Evolutionary conservation across 1,140 invertebrate genomes (phyloP).

Genomic region (Pseudomyrmex concolor): DNA sequence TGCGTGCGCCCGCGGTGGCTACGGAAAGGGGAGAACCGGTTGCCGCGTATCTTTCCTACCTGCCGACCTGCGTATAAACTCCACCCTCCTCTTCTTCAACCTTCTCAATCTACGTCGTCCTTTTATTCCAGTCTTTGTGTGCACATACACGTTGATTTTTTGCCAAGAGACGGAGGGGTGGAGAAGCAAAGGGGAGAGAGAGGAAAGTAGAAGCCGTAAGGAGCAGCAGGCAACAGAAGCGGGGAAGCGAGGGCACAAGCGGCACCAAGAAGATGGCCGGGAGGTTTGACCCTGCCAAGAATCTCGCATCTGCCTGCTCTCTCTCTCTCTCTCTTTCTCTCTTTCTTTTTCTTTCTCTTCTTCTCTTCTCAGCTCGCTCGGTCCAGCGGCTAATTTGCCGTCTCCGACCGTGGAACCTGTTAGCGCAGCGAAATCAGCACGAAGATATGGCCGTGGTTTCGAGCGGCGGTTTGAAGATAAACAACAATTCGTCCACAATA

Average conservation of each 20-base stretch:
- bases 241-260: constrained; percentile 37
- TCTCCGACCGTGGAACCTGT: constrained; percentile 62
- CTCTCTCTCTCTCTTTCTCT: constrained; percentile 38
- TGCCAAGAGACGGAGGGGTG: constrained; percentile 14
- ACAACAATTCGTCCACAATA: constrained; percentile 64
- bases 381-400: constrained; percentile 73
- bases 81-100: not conserved
- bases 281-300: constrained; percentile 77
- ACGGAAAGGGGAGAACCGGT: constrained; percentile 59
- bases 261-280: constrained; percentile 69
- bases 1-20: constrained; percentile 58
- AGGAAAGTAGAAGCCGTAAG: constrained; percentile 18
- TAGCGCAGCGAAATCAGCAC: constrained; percentile 55
- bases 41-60: constrained; percentile 52
- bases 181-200: constrained; percentile 26
- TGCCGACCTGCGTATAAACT: constrained; percentile 45
- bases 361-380: constrained; percentile 46
- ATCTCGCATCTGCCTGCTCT: constrained; percentile 79
- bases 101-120: constrained; percentile 48
- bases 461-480: constrained; percentile 39
- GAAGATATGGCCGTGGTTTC: constrained; percentile 14
- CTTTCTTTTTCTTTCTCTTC: constrained; percentile 41
- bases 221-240: constrained; percentile 56
- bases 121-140: constrained; percentile 32
- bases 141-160: constrained; percentile 69